These are phyloP conservation scores for Characodon lateralis DNA, from an alignment of 2,797 vertebrate species.

Conservation along the genomic window DNA sequence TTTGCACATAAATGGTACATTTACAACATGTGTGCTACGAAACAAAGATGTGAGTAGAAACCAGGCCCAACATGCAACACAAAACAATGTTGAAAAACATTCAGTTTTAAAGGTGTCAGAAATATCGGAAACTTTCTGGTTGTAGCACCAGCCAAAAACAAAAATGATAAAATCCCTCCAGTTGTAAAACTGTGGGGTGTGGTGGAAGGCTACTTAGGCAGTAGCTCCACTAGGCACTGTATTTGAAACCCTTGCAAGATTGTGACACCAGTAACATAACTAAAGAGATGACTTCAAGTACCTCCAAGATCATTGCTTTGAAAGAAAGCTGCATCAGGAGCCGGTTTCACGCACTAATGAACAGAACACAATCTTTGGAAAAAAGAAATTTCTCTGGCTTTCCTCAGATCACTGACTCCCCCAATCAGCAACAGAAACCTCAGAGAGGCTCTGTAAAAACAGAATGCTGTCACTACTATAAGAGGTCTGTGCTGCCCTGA, in stretches of 20 bases:
- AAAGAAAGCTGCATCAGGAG: constrained; percentile 31
- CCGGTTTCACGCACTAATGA: constrained; percentile 46
- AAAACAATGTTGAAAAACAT: constrained; percentile 26
- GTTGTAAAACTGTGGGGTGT: constrained; percentile 50
- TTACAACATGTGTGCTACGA: constrained; percentile 16
- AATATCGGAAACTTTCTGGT: constrained; percentile 48
- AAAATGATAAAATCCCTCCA: constrained; percentile 3
- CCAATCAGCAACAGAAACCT: constrained; percentile 43
- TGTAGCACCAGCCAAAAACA: constrained; percentile 73
- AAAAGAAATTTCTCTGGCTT: constrained; percentile 20
- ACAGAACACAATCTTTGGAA: constrained; percentile 50
- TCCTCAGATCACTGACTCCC: background rate
- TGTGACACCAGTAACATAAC: constrained; percentile 67
- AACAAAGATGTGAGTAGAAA: constrained; percentile 22
- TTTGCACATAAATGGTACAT: constrained; percentile 7
- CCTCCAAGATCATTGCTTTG: constrained; percentile 34
- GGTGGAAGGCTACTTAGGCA: constrained; percentile 42
- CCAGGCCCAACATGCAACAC: constrained; percentile 49
- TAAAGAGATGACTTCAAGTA: constrained; percentile 27
- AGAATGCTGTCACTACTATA: constrained; percentile 63
- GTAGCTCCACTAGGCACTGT: constrained; percentile 75
- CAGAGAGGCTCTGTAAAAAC: constrained; percentile 46
- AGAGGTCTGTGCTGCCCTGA: constrained; percentile 70
- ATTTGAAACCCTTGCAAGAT: constrained; percentile 38
- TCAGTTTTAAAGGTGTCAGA: constrained; percentile 28